Evolutionary conservation across 2,888 invertebrate genomes (phyloP), one percentile per base, ranked within the genome.

Genomic region (Aporophyla lueneburgensis): DNA sequence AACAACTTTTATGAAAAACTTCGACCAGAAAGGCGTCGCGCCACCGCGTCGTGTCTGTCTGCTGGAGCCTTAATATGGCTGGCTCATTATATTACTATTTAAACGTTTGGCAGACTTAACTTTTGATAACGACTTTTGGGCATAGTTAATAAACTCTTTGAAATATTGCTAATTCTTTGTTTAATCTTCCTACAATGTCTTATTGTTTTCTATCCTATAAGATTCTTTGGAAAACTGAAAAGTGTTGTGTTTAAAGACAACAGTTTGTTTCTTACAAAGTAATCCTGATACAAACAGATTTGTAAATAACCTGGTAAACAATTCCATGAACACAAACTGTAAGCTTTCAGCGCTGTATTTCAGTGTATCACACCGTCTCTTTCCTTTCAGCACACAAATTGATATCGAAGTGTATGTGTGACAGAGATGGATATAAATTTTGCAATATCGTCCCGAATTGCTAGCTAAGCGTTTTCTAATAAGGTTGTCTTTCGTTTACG

Each of bases 391-490:
- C 78, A 83, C 79, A 89, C 88, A 92, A 92, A 93, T 93, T 93
- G 93, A 93, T 92, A 93, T 91, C 78, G 74, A 85, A 88, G 87
- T 83, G 71, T 78, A 81, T 83, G 93, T 89, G 89, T 88, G 93
- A 94, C 91, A 91, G 93, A 93, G 94, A 94, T 86, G 87, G 90
- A 88, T 90, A 93, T 92, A 93, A 90, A 92, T 93, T 93, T 91
- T 91, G 91, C 93, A 89, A 83, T 81, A 83, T 85, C 86, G 81
- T 84, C 76, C 86, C 78, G 81, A 81, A 88, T 86, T 90, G 89
- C 90, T 76, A 88, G 89, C 88, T 89, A 88, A 89, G 91, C 91
- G 87, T 87, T 89, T 89, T 89, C 89, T 88, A 80, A 81, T 87
- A 94, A 94, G 94, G 94, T 75, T 94, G 93, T 51, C 90, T 92